Evolutionary conservation across 2,888 invertebrate genomes (phyloP).

Genomic region (Timema podura): DNA sequence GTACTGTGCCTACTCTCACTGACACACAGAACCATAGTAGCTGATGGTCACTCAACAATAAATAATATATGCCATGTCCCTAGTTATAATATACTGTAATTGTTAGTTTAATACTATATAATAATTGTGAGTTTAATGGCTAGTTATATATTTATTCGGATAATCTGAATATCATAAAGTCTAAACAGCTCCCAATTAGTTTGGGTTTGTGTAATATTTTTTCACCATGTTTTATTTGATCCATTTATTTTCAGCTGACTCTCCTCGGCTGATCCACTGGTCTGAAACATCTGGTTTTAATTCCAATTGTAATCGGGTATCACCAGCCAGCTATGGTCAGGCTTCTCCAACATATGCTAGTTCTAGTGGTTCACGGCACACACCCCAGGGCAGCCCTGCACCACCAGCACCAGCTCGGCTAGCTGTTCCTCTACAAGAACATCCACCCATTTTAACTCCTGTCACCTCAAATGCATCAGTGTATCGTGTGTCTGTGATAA

Average conservation of each 20-base stretch:
- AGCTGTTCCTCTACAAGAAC: not conserved
- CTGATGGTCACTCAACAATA: too few species aligned
- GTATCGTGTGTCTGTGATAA: slow-evolving; percentile 41
- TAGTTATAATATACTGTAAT: too few species aligned
- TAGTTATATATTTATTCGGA: too few species aligned
- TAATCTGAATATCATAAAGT: too few species aligned
- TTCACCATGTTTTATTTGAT: slow-evolving; percentile 2
- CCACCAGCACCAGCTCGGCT: slow-evolving; percentile 48
- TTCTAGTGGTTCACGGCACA: slow-evolving; percentile 48
- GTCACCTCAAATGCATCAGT: slow-evolving; percentile 3
- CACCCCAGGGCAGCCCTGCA: slow-evolving; percentile 49
- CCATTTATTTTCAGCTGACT: slow-evolving; percentile 36
- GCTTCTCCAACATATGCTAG: slow-evolving; percentile 49
- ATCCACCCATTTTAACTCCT: not conserved
- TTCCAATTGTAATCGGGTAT: slow-evolving; percentile 49
- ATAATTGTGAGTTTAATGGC: too few species aligned
- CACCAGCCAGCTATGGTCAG: slow-evolving; percentile 53
- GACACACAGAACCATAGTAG: too few species aligned
- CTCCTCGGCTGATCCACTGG: slow-evolving; percentile 39
- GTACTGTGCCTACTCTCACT: too few species aligned
- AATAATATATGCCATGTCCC: too few species aligned
- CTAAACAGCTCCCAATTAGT: too few species aligned
- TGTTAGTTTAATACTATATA: too few species aligned
- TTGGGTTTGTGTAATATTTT: not conserved
- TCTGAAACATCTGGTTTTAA: slow-evolving; percentile 47